Conservation (phyloP, 2,888 invertebrate species). For the Noctuana brunneofusca region DNA sequence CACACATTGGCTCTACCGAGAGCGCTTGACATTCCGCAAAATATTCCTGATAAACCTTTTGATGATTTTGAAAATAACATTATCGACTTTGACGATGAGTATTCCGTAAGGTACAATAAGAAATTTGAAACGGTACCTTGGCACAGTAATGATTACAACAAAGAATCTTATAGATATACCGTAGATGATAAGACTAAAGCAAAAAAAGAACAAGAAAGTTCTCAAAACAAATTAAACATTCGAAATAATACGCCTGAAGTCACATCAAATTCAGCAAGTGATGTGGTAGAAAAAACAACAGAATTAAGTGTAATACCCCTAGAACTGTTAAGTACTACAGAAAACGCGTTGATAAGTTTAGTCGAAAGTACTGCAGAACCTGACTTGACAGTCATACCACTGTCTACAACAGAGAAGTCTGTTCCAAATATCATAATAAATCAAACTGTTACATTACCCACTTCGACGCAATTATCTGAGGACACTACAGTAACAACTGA, state of each 20-base stretch:
- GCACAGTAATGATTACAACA: slow-evolving; percentile 57
- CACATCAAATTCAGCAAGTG: neutral
- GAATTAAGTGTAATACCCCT: slow-evolving; percentile 69
- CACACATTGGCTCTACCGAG: slow-evolving; percentile 49
- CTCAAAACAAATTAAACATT: neutral
- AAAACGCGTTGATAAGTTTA: slow-evolving; percentile 55
- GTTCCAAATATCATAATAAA: slow-evolving; percentile 53
- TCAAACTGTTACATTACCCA: slow-evolving; percentile 59
- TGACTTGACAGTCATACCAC: slow-evolving; percentile 71
- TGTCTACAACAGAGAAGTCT: slow-evolving; percentile 57
- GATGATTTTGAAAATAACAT: slow-evolving; percentile 69
- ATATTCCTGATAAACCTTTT: slow-evolving; percentile 40
- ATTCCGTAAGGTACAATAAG: slow-evolving; percentile 62
- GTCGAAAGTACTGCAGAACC: slow-evolving; percentile 64
- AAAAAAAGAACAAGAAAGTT: slow-evolving; percentile 36
- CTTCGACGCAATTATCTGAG: slow-evolving; percentile 53
- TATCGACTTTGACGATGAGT: slow-evolving; percentile 73
- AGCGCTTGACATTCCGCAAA: slow-evolving; percentile 51
- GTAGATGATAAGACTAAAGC: slow-evolving; percentile 43
- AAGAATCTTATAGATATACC: slow-evolving; percentile 67
- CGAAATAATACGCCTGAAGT: neutral
- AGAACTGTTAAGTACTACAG: slow-evolving; percentile 72
- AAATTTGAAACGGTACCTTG: slow-evolving; percentile 62
- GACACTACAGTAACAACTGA: slow-evolving; percentile 46
- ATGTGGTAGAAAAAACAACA: slow-evolving; percentile 44